phyloP scores from a whole-genome alignment of 2,888 invertebrate genomes.

The Flexamia atlantica region DNA sequence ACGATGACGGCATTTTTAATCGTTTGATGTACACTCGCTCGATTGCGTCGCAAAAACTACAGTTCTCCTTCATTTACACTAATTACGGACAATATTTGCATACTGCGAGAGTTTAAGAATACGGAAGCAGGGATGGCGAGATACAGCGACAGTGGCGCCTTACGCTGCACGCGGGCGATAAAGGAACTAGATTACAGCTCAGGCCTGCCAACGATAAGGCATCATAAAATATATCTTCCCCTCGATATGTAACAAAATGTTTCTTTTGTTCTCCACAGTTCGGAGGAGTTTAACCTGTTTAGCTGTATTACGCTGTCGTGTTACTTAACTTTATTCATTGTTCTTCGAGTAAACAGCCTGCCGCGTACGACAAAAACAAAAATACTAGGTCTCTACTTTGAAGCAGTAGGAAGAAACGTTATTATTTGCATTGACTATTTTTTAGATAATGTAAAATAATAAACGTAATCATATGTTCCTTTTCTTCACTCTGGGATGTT shows the following conservation, averaged over 20 bases:
- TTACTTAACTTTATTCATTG: not conserved
- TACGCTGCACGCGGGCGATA: slow-evolving; percentile 25
- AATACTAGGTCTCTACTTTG: too few relatives aligned
- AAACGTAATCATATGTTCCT: too few relatives aligned
- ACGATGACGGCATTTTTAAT: too few relatives aligned
- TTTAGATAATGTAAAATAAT: too few relatives aligned
- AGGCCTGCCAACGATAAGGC: slow-evolving; percentile 39
- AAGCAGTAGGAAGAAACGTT: too few relatives aligned
- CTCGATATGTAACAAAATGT: slow-evolving; percentile 34
- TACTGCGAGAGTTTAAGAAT: not conserved
- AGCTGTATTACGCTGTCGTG: not conserved
- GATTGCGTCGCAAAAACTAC: not conserved
- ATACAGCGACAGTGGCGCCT: not conserved
- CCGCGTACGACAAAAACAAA: too few relatives aligned
- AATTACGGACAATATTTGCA: slow-evolving; percentile 21
- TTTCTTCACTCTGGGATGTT: too few relatives aligned
- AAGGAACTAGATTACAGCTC: slow-evolving; percentile 35
- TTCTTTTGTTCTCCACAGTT: slow-evolving; percentile 18
- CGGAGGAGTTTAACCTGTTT: not conserved
- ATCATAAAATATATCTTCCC: slow-evolving; percentile 33
- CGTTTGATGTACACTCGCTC: too few relatives aligned
- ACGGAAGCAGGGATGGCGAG: slow-evolving; percentile 27
- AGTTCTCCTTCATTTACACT: slow-evolving; percentile 17
- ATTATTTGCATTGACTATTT: too few relatives aligned
- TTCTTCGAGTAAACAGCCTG: too few relatives aligned